Percentiles rank a stretch among this genome's conserved stretches.
phyloP scores from a whole-genome alignment of 1,140 invertebrate genomes.

The Temnothorax curvispinosus region DNA sequence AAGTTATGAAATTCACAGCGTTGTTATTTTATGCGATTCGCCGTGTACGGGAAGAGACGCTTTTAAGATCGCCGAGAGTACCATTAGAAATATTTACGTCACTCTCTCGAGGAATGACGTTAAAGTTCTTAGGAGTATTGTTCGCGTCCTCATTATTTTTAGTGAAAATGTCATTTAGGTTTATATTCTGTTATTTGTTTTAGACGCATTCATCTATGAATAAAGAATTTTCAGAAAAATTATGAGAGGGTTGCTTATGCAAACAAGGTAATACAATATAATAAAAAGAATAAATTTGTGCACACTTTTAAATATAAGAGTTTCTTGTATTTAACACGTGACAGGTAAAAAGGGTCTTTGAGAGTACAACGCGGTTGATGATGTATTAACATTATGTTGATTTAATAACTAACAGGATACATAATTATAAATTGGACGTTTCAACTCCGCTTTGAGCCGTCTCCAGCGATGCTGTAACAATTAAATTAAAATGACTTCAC shows the following conservation, averaged over 20 bases:
- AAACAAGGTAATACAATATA: neutral
- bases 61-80: constrained; percentile 51
- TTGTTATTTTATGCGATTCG: constrained; percentile 54
- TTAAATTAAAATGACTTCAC: too few relatives aligned
- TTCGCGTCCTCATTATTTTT: constrained; percentile 48
- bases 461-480: too few relatives aligned
- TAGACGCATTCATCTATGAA: neutral
- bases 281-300: neutral
- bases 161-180: constrained; percentile 22
- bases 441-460: too few relatives aligned
- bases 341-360: too few relatives aligned
- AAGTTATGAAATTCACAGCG: constrained; percentile 45
- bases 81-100: constrained; percentile 57
- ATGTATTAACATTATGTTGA: too few relatives aligned
- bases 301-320: neutral
- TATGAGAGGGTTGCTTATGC: neutral
- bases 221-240: neutral
- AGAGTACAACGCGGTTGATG: too few relatives aligned
- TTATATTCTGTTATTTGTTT: constrained; percentile 1
- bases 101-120: constrained; percentile 43
- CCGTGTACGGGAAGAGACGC: neutral
- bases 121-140: constrained; percentile 47
- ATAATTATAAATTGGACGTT: too few relatives aligned
- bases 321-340: neutral
- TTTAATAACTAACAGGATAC: too few relatives aligned